phyloP scores from a whole-genome alignment of 2,797 vertebrate species.

The Poecilia velifera region DNA sequence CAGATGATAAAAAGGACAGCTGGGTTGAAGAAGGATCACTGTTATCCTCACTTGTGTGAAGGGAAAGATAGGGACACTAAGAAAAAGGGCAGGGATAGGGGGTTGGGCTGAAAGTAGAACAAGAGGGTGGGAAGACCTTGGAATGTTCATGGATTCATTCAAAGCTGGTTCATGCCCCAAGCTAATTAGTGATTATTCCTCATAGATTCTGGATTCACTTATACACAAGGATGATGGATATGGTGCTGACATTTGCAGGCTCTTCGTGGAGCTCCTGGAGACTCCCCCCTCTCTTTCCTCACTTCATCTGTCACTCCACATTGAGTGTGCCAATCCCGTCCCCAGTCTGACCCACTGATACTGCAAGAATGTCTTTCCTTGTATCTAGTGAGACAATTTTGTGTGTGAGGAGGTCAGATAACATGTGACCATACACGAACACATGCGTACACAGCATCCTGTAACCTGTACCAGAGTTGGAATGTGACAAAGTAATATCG shows the following conservation, averaged over 20 bases:
- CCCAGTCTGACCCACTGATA: conserved; percentile 61
- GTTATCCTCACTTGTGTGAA: conserved; percentile 59
- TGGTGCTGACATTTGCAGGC: conserved; percentile 72
- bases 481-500: conserved; percentile 55
- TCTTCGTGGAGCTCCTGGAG: conserved; percentile 47
- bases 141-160: conserved; percentile 67
- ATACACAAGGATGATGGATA: conserved; percentile 71
- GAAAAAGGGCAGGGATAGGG: conserved; percentile 5
- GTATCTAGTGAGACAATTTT: conserved; percentile 44
- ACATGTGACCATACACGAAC: not conserved
- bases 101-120: conserved; percentile 36
- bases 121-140: conserved; percentile 61
- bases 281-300: conserved; percentile 41
- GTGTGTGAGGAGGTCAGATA: conserved; percentile 36
- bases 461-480: conserved; percentile 55
- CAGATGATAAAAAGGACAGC: conserved; percentile 62
- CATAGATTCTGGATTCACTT: conserved; percentile 71
- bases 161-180: conserved; percentile 70
- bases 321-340: conserved; percentile 60
- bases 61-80: conserved; percentile 48
- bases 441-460: conserved; percentile 21
- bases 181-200: conserved; percentile 78
- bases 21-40: conserved; percentile 58
- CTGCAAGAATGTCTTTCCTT: conserved; percentile 58
- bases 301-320: conserved; percentile 61